These are phyloP conservation scores for Tipula vernalis DNA, from an alignment of 2,888 invertebrate genomes.

Conservation along the genomic window DNA sequence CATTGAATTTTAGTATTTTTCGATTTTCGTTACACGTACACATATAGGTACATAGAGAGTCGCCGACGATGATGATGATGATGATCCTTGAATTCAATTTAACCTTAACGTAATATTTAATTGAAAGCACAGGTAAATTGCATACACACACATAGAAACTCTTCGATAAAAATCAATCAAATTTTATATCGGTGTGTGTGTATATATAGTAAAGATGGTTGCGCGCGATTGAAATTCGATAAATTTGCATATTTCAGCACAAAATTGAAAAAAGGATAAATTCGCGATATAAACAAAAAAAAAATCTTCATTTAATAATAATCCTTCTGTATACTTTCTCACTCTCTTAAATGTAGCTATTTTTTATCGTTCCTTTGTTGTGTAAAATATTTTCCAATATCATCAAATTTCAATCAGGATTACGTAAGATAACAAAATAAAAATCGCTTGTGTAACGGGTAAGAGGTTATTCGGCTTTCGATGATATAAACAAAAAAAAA, in stretches of 20 bases:
- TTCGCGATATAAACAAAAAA: neutral
- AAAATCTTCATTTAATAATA: neutral
- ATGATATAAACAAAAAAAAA: neutral
- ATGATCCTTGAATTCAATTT: neutral
- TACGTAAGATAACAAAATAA: neutral
- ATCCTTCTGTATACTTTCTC: neutral
- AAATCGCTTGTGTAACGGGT: neutral
- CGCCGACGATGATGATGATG: neutral
- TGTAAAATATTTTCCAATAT: neutral
- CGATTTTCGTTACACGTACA: neutral
- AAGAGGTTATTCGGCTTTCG: neutral
- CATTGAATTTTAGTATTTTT: neutral
- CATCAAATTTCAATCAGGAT: conserved; percentile 4
- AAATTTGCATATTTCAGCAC: neutral
- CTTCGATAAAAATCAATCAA: neutral
- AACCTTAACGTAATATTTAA: neutral
- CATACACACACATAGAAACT: neutral
- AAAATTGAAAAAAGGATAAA: neutral
- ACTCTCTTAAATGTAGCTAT: neutral
- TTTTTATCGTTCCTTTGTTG: neutral
- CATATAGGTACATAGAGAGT: neutral
- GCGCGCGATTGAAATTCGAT: neutral
- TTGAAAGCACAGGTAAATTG: neutral
- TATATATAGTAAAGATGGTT: neutral
- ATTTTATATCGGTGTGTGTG: neutral